Evolutionary conservation across 1,140 invertebrate genomes (phyloP), one percentile per base, ranked within the genome.

Genomic region (Bacillus rossius): DNA sequence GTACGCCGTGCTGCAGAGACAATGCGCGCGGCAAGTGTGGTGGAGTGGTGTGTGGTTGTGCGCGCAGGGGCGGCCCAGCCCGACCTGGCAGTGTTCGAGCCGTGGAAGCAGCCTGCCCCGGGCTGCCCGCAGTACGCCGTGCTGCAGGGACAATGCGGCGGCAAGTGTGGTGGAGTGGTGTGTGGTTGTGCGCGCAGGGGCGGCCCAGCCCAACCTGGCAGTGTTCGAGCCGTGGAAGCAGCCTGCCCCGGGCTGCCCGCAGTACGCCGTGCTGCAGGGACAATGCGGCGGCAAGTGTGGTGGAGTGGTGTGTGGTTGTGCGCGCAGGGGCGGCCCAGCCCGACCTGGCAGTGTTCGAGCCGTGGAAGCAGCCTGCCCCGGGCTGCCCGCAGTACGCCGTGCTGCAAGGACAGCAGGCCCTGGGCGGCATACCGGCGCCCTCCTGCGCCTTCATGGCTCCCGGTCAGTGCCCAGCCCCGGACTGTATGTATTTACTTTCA

Each of bases 381-480:
- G 52, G 52, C 13, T 54, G 52, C 10, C 52, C 37, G 17, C 52
- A 54, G 16, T 54, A 54, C 34, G 52, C 52, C 16, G 8, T 54
- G 52, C 40, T 54, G 25, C 10, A 34, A 16, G 5, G 34, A 13
- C 19, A 29, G 16, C 52, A 34, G n/a, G 19, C 52, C 22, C 52
- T 54, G 16, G 10, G n/a, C 25, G 26, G 26, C 14, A 25, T 52
- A 14, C 34, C 52, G 1, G 37, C 52, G 8, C 52, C 52, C 14
- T 54, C 52, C 52, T 54, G 52, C 22, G 52, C 52, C n/a, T 54
- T 54, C 20, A 54, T 54, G 52, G n/a, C 52, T 43, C 41, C 52
- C 10, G 14, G n/a, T n/a, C n/a, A n/a, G n/a, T n/a, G n/a, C n/a
- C n/a, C n/a, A n/a, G n/a, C n/a, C n/a, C n/a, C n/a, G n/a, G n/a